Conservation (phyloP, 2,797 vertebrate genomes). For the Falco concolor region DNA sequence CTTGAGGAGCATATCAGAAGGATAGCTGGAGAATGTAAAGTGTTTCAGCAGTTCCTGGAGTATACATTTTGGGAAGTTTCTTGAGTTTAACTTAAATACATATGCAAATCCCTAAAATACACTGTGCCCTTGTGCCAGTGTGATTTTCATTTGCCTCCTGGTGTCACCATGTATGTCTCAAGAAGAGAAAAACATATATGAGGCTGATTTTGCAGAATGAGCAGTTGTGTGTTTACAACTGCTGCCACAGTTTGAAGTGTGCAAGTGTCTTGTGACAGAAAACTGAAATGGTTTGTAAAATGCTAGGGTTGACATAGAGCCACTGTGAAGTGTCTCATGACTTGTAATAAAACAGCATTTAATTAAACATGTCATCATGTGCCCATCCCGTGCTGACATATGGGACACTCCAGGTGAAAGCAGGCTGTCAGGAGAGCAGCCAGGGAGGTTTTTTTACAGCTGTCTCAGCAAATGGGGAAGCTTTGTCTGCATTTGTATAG, state of each 20-base stretch:
- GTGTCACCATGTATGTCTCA: neutral
- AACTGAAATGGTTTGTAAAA: neutral
- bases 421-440: neutral
- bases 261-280: neutral
- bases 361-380: neutral
- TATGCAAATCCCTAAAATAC: neutral
- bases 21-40: neutral
- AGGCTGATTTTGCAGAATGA: neutral
- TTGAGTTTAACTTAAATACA: neutral
- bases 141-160: neutral
- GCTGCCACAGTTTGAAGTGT: neutral
- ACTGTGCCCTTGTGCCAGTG: neutral
- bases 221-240: neutral
- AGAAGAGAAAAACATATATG: neutral
- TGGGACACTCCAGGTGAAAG: neutral
- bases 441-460: neutral
- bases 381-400: rapidly evolving
- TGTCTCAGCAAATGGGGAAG: neutral
- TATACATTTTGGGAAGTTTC: neutral
- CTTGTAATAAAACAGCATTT: neutral
- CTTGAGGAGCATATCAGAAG: neutral
- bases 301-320: neutral
- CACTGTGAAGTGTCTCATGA: neutral
- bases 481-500: neutral
- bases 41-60: neutral